Base-by-base conservation (phyloP, 1,140 invertebrate genomes). In the Stegodyphus mimosarum region DNA sequence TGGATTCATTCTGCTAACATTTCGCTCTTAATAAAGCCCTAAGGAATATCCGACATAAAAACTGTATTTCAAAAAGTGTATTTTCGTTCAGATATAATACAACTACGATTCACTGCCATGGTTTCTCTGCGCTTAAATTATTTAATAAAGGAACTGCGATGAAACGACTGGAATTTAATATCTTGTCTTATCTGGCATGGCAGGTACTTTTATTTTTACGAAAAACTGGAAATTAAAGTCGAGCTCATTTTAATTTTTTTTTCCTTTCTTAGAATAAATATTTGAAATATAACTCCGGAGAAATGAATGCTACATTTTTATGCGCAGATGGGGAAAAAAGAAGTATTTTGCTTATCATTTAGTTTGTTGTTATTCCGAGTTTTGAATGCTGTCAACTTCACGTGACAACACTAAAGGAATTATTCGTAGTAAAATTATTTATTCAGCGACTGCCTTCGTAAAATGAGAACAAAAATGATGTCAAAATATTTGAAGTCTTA, bases 141-240 rank as follows among this genome's bases (percentile, higher is more conserved):
- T 74, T 74, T 60, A 53, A 55, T 74, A 74, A 74, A 74, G 51
- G 17, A 53, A 18, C 72, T 55, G 18, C 6, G 9, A 7, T 17
- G 15, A 74, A 60, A 60, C 33, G 33, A 33, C 72, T 48, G 50
- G 13, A 6, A 17, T 74, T 74, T 74, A 74, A 74, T 74, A 74
- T 53, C 72, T 74, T 74, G 72, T 53, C 72, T 74, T 74, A 74
- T 60, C 51, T 53, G 53, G 55, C 49, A 6, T 74, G 72, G 50
- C 50, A 13, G 52, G 10, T 74, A 74, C 15, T 74, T 52, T 74
- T 18, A 18, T 55, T 52, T 74, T 55, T 50, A n/a, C 10, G 18
- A 10, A 53, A 74, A 74, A 74, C 15, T 33, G 72, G 51, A 74
- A 60, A 74, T 74, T 74, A 60, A 74, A 55, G 17, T 33, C 33